Percentiles rank a stretch among this genome's conserved stretches.
Conservation (phyloP, 2,113 vertebrate genomes). For the Microtus pennsylvanicus region DNA sequence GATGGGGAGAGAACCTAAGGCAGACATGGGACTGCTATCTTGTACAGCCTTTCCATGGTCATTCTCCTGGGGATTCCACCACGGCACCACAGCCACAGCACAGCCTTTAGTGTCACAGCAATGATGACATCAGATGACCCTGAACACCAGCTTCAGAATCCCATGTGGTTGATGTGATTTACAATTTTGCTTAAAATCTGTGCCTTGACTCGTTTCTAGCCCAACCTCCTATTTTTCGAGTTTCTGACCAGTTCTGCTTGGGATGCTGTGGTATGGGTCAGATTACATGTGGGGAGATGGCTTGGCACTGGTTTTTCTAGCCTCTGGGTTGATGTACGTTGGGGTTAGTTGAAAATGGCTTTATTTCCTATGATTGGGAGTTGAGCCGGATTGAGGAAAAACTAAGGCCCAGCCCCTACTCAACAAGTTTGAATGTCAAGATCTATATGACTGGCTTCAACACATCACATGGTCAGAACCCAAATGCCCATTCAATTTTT, state of each 20-base stretch:
- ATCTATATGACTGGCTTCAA: background rate
- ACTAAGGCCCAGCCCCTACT: background rate
- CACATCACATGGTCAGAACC: background rate
- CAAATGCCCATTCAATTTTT: constrained; percentile 16
- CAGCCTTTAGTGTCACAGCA: background rate
- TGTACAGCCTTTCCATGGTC: background rate
- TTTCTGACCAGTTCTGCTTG: background rate
- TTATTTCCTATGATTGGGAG: constrained; percentile 17
- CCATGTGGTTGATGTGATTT: background rate
- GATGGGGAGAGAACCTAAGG: background rate
- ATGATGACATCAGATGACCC: background rate
- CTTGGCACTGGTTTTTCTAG: background rate
- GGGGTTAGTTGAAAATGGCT: constrained; percentile 43
- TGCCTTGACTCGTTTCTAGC: constrained; percentile 37
- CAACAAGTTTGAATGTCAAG: background rate
- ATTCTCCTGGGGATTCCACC: background rate
- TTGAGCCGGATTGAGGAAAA: background rate
- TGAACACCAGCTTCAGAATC: background rate
- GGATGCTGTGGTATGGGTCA: background rate
- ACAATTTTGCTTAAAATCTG: constrained; percentile 59
- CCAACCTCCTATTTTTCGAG: background rate
- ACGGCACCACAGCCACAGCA: background rate
- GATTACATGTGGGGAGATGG: background rate
- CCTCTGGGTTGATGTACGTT: constrained; percentile 40
- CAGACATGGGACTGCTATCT: background rate